Conservation (phyloP, 2,113 vertebrate species). For the Rana temporaria region DNA sequence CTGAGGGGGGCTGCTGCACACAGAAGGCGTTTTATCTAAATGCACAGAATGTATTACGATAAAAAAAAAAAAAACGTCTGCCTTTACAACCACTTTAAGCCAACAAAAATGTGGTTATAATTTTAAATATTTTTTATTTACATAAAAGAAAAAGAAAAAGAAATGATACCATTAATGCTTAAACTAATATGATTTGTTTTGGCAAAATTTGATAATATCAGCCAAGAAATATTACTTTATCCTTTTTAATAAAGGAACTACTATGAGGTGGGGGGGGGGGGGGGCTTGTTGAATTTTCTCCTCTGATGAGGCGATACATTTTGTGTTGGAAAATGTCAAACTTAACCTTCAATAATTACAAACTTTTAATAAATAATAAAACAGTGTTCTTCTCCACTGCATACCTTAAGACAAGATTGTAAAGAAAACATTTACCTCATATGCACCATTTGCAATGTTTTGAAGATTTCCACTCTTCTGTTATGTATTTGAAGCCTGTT, state of each 20-base stretch:
- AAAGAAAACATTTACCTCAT: slow-evolving; percentile 7
- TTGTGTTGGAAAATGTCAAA: slow-evolving; percentile 17
- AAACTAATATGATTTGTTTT: neutral
- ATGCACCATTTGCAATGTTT: neutral
- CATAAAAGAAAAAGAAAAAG: too few relatives aligned
- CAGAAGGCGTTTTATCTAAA: too few relatives aligned
- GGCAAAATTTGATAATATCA: neutral
- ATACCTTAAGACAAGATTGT: neutral
- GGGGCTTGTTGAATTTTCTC: slow-evolving; percentile 28
- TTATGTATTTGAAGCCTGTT: slow-evolving; percentile 25
- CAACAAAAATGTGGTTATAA: too few relatives aligned
- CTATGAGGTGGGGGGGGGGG: neutral
- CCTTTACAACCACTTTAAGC: too few relatives aligned
- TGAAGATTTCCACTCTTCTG: slow-evolving; percentile 1
- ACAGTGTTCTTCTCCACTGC: neutral
- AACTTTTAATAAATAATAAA: slow-evolving; percentile 28
- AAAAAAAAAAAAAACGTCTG: too few relatives aligned
- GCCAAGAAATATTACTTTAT: slow-evolving; percentile 12
- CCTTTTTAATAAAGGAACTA: neutral
- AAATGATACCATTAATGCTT: neutral
- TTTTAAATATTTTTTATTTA: too few relatives aligned
- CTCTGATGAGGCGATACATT: slow-evolving; percentile 35
- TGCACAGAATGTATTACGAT: too few relatives aligned
- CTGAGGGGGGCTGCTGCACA: too few relatives aligned
- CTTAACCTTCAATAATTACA: slow-evolving; percentile 45